Conservation (phyloP, 2,113 vertebrate species). For the Psittacara wagleri region DNA sequence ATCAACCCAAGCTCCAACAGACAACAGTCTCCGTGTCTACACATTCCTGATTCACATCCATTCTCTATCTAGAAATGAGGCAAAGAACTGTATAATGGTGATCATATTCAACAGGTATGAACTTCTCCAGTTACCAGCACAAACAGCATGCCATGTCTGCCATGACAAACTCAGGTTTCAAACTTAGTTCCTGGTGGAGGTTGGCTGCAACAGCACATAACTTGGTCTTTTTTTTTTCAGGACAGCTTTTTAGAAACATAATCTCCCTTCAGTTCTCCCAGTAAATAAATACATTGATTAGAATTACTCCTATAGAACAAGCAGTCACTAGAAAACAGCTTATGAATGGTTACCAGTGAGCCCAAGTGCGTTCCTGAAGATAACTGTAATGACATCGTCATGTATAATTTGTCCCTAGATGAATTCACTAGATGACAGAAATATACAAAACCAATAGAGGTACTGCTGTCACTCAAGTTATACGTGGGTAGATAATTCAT, state of each 20-base stretch:
- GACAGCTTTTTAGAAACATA: neutral
- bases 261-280: neutral
- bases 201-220: neutral
- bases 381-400: neutral
- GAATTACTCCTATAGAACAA: neutral
- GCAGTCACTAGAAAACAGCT: neutral
- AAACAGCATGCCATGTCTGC: neutral
- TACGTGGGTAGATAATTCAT: neutral
- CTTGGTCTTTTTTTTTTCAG: neutral
- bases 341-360: neutral
- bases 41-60: neutral
- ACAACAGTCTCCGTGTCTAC: neutral
- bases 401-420: neutral
- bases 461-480: neutral
- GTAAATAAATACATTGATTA: neutral
- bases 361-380: neutral
- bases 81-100: accelerated
- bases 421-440: neutral
- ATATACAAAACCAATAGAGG: neutral
- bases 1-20: neutral
- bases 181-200: neutral
- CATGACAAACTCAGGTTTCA: neutral
- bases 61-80: neutral
- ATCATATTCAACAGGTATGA: neutral
- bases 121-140: neutral